Conservation (phyloP, 2,113 vertebrate species). For the Dendrocopos noguchii region DNA sequence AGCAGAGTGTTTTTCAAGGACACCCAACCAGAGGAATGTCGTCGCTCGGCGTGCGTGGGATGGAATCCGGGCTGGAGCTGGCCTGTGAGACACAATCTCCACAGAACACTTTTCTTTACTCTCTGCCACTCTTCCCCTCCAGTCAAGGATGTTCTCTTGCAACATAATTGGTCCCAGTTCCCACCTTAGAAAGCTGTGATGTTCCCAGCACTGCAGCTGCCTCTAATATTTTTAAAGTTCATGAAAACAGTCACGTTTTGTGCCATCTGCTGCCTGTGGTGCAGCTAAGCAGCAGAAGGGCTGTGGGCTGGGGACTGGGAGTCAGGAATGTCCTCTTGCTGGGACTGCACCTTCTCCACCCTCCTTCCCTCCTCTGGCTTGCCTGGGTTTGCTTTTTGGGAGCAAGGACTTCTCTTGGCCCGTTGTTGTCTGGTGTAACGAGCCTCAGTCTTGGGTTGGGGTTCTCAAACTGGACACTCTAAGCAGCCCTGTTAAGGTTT, state of each 20-base stretch:
- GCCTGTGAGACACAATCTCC: constrained; percentile 30
- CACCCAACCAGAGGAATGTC: constrained; percentile 20
- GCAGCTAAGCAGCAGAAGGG: fast-evolving
- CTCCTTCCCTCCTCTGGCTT: neutral
- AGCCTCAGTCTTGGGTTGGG: neutral
- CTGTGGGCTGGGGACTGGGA: neutral
- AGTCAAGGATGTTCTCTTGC: constrained; percentile 60
- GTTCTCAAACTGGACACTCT: neutral
- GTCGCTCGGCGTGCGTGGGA: neutral
- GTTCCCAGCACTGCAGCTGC: constrained; percentile 22
- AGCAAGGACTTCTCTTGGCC: neutral
- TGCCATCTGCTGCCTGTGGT: constrained; percentile 9
- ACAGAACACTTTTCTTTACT: constrained; percentile 46
- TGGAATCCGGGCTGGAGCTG: constrained; percentile 15
- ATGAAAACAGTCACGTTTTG: neutral
- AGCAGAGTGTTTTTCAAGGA: constrained; percentile 38
- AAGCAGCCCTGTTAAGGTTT: neutral
- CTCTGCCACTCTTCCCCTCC: constrained; percentile 34
- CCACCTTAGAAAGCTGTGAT: constrained; percentile 37
- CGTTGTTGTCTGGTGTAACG: fast-evolving
- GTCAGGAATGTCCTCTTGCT: fast-evolving
- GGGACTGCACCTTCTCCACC: neutral
- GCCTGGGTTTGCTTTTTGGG: neutral
- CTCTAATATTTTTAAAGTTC: constrained; percentile 36
- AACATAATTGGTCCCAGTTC: constrained; percentile 56